Percentiles rank a stretch among this genome's conserved stretches.
phyloP scores from a whole-genome alignment of 2,888 invertebrate genomes.

The Synanthedon vespiformis region DNA sequence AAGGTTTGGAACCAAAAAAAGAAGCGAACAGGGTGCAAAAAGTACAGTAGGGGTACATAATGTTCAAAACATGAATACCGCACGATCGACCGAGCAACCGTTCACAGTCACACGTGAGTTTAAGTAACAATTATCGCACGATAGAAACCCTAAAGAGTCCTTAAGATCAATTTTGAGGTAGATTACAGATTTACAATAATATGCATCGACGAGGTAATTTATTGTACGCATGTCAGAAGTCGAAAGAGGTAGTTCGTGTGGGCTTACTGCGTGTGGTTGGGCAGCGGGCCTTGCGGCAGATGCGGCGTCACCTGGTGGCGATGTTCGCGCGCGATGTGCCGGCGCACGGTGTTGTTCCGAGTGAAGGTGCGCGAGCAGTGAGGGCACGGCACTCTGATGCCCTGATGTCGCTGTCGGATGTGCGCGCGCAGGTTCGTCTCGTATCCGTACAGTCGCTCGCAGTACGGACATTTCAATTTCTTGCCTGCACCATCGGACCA shows the following conservation, averaged over 20 bases:
- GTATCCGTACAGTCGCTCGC: constrained; percentile 92
- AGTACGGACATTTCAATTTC: constrained; percentile 92
- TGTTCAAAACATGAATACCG: constrained; percentile 50
- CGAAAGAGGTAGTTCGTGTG: constrained; percentile 58
- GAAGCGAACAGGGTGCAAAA: constrained; percentile 36
- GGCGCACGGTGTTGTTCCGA: constrained; percentile 90
- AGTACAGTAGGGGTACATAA: constrained; percentile 42
- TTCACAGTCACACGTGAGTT: constrained; percentile 57
- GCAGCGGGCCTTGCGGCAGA: constrained; percentile 70
- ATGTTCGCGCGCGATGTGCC: constrained; percentile 91
- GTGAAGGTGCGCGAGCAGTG: constrained; percentile 92
- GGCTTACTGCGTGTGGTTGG: constrained; percentile 74
- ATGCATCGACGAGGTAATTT: constrained; percentile 64
- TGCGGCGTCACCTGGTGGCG: constrained; percentile 80
- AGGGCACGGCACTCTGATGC: constrained; percentile 91
- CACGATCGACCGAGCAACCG: constrained; percentile 54
- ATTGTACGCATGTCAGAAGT: constrained; percentile 49
- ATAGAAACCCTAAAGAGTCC: constrained; percentile 56
- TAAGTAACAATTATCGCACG: constrained; percentile 68
- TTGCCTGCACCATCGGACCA: constrained; percentile 74
- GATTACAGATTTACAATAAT: constrained; percentile 56
- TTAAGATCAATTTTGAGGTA: constrained; percentile 70
- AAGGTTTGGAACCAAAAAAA: constrained; percentile 30
- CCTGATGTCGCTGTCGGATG: constrained; percentile 91
- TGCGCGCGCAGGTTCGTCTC: constrained; percentile 93